A percentile compares a stretch with the other conserved stretches of the same genome.
phyloP scores from a whole-genome alignment of 2,888 invertebrate genomes.

The Drosophila demipolita region DNA sequence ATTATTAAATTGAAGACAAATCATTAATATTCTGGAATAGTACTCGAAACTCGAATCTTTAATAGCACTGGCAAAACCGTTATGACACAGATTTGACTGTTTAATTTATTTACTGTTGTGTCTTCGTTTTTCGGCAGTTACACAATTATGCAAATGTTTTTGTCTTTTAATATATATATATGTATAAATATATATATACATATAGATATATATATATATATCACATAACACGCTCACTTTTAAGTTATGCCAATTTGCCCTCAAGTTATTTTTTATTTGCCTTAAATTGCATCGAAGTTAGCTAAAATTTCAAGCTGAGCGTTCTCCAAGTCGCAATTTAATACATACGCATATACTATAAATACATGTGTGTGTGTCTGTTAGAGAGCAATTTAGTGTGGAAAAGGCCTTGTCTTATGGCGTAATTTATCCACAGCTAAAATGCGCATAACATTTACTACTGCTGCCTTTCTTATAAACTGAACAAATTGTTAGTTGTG shows the following conservation, averaged over 20 bases:
- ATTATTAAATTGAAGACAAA: conserved; percentile 15
- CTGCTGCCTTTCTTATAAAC: not conserved
- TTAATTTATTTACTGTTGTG: not conserved
- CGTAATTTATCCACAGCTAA: conserved; percentile 32
- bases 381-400: conserved; percentile 44
- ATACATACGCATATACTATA: conserved; percentile 1
- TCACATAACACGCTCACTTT: conserved; percentile 44
- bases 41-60: conserved; percentile 37
- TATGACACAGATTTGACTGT: conserved; percentile 3
- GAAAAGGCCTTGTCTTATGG: conserved; percentile 49
- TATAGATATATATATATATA: conserved; percentile 14
- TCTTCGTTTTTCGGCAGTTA: conserved; percentile 1
- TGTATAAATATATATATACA: conserved; percentile 8
- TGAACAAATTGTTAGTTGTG: conserved; percentile 3
- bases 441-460: conserved; percentile 1
- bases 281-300: conserved; percentile 20
- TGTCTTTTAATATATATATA: not conserved
- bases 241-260: conserved; percentile 29
- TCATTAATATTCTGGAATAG: conserved; percentile 12
- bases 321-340: conserved; percentile 46
- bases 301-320: conserved; percentile 72
- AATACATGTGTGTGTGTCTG: not conserved
- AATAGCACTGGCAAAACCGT: conserved; percentile 20
- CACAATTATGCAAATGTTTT: conserved; percentile 8
- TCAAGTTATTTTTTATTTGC: conserved; percentile 44